Evolutionary conservation across 2,888 invertebrate species (phyloP).

Genomic region (Rhyacophila evoluta): DNA sequence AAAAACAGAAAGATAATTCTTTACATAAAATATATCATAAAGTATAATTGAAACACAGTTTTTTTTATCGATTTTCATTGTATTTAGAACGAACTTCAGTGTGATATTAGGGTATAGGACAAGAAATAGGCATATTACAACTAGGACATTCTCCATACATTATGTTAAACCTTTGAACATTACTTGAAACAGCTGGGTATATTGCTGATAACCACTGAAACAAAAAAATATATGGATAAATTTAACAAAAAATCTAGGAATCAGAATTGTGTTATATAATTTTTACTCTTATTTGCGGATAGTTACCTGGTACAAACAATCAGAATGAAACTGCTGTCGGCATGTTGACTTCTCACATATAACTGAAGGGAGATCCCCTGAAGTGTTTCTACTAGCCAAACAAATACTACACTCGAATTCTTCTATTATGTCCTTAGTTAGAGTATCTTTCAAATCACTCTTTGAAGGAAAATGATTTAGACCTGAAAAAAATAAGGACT

Average conservation of each 20-base stretch:
- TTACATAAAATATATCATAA: no score
- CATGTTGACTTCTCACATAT: slow-evolving; percentile 2
- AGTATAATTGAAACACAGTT: no score
- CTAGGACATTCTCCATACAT: slow-evolving; percentile 6
- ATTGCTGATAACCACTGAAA: not conserved
- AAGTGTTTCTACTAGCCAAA: not conserved
- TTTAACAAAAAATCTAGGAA: no score
- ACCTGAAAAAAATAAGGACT: not conserved
- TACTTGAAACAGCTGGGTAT: not conserved
- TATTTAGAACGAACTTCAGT: no score
- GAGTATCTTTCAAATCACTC: not conserved
- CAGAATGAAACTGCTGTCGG: not conserved
- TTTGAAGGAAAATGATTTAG: not conserved
- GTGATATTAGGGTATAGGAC: not conserved
- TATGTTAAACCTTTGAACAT: not conserved
- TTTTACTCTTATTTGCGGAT: no score
- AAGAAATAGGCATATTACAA: not conserved
- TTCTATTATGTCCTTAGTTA: not conserved
- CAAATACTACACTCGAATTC: not conserved
- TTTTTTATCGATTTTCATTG: no score
- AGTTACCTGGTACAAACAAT: slow-evolving; percentile 4
- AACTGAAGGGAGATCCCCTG: slow-evolving; percentile 1
- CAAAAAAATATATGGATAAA: not conserved
- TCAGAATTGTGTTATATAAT: no score
- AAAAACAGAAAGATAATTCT: no score